Conservation (phyloP, 2,113 vertebrate genomes). For the Triplophysa dalaica region DNA sequence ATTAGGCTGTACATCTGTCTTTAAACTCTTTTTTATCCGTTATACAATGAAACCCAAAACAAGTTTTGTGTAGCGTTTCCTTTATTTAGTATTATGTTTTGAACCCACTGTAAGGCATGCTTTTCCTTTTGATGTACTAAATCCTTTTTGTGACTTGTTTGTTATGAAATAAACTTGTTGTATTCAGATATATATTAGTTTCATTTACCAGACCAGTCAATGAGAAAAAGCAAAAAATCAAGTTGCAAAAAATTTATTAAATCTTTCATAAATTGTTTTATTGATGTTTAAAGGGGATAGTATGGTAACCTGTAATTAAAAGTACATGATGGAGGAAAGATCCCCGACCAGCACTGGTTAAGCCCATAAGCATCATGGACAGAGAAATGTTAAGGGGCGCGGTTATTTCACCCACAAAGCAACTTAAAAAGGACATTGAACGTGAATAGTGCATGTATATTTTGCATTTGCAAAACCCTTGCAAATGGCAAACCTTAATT, state of each 20-base stretch:
- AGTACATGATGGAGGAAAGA: slow-evolving; percentile 16
- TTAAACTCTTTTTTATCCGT: not conserved
- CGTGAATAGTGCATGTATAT: slow-evolving; percentile 30
- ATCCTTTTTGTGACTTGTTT: slow-evolving; percentile 1
- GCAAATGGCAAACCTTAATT: slow-evolving; percentile 21
- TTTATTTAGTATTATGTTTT: slow-evolving; percentile 11
- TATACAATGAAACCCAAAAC: slow-evolving; percentile 4
- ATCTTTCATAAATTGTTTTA: slow-evolving; percentile 32
- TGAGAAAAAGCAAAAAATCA: slow-evolving; percentile 1
- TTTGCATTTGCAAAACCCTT: slow-evolving; percentile 35
- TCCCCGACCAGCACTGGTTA: slow-evolving; percentile 7
- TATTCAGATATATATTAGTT: not conserved
- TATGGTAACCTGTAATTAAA: slow-evolving; percentile 25
- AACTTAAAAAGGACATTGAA: slow-evolving; percentile 2
- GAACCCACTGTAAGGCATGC: not conserved
- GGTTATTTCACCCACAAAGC: slow-evolving; percentile 11
- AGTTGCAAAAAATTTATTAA: slow-evolving; percentile 27
- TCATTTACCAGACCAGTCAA: not conserved
- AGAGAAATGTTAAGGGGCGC: not conserved
- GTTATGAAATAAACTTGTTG: slow-evolving; percentile 26
- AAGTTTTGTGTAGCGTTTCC: slow-evolving; percentile 21
- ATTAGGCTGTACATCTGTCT: slow-evolving; percentile 6
- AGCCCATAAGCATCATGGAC: slow-evolving; percentile 14
- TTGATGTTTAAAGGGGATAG: slow-evolving; percentile 36
- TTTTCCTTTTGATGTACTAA: slow-evolving; percentile 21